Conservation (phyloP, 2,113 vertebrate genomes). For the Cottus gobio region DNA sequence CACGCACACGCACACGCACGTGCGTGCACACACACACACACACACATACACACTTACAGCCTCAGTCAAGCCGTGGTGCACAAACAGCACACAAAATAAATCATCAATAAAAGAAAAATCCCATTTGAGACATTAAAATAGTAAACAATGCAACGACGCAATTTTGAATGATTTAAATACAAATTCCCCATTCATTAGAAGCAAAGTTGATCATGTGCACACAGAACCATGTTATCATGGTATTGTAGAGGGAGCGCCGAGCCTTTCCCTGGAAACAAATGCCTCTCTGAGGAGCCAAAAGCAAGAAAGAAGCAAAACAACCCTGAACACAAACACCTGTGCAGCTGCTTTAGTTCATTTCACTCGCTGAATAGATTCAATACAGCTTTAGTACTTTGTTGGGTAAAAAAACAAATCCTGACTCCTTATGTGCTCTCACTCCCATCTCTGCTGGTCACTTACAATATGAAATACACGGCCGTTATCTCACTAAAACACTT, state of each 20-base stretch:
- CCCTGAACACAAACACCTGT: slow-evolving; percentile 4
- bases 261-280: slow-evolving; percentile 35
- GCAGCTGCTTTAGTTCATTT: slow-evolving; percentile 32
- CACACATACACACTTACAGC: slow-evolving; percentile 1
- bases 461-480: slow-evolving; percentile 13
- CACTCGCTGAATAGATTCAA: slow-evolving; percentile 36
- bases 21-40: slow-evolving; percentile 1
- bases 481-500: slow-evolving; percentile 16
- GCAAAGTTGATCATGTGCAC: background rate
- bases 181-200: slow-evolving; percentile 5
- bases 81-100: slow-evolving; percentile 17
- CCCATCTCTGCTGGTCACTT: slow-evolving; percentile 24
- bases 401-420: too few relatives aligned
- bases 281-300: slow-evolving; percentile 28
- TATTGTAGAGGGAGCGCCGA: slow-evolving; percentile 5
- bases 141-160: background rate
- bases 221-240: background rate
- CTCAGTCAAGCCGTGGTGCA: slow-evolving; percentile 8
- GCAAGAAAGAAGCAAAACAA: slow-evolving; percentile 39
- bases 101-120: slow-evolving; percentile 13
- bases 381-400: background rate
- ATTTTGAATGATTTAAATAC: background rate
- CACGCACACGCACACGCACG: slow-evolving; percentile 2
- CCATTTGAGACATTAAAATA: background rate
- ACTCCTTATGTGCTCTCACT: slow-evolving; percentile 9